Evolutionary conservation across 1,140 invertebrate species (phyloP), one percentile per base, ranked within the genome.

Genomic region (Drosophila pachea): DNA sequence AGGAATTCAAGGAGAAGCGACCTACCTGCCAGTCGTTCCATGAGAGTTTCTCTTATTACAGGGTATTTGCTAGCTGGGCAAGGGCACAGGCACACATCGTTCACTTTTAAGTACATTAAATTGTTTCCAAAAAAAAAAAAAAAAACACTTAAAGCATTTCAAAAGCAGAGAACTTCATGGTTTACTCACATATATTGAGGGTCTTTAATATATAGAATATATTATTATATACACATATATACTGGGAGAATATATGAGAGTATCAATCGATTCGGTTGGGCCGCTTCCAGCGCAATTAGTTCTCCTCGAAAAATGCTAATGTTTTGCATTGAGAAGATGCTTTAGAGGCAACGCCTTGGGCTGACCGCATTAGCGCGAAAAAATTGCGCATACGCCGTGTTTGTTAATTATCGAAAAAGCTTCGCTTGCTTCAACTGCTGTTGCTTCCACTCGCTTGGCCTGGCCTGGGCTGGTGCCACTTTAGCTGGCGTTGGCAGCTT

Each of bases 371-470:
- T 40, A 60, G 40, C 14, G 9, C 14, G 32, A 14, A 62, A 63
- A 73, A 52, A 61, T 62, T 38, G 59, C 29, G 58, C 31, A 56
- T 65, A 68, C 59, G 60, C 56, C 48, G 45, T 67, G 58, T 73
- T 56, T 45, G 66, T 59, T 73, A 68, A 73, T 81, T 70, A 73
- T 64, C 65, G 53, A 56, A 63, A 67, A 42, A 52, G 47, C 66
- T 64, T 47, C 22, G 53, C 33, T 48, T 50, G 43, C 11, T 52
- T 35, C 12, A 5, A 22, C 5, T 38, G 29, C 22, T 35, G 22
- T 9, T 14, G 61, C 16, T 16, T 7, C 16, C 54, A 5, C 40
- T 14, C 22, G 22, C 22, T 22, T 22, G 22, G 22, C 22, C 22
- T 22, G 22, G 40, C 12, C 14, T 36, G 7, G 8, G 59, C 33